Percentiles rank a stretch among this genome's conserved stretches.
Conservation (phyloP, 30 jellyfish, hydroid and myxozoan genomes). For the Mastigias papua region DNA sequence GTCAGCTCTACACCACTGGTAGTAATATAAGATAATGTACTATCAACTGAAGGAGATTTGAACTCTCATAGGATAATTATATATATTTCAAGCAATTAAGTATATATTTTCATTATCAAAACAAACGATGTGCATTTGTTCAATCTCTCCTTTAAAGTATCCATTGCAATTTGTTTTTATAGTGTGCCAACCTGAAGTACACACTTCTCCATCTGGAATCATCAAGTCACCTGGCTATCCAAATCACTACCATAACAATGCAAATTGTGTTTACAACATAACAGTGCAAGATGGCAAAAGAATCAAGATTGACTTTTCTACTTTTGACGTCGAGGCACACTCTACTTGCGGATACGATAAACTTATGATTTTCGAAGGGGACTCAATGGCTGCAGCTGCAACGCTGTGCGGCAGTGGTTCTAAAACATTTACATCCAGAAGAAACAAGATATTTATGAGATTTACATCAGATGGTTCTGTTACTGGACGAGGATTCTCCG, state of each 20-base stretch:
- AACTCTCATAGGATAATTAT: too few species aligned
- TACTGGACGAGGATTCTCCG: not conserved
- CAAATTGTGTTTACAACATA: not conserved
- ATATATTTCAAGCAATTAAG: too few species aligned
- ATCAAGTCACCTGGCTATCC: not conserved
- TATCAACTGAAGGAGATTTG: too few species aligned
- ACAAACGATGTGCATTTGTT: too few species aligned
- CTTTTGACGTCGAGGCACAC: not conserved
- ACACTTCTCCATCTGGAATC: not conserved
- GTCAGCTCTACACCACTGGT: too few species aligned
- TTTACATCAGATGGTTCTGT: not conserved
- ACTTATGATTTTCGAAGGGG: not conserved
- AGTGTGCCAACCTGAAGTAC: too few species aligned
- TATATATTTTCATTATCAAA: too few species aligned
- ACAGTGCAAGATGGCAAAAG: not conserved
- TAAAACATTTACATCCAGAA: not conserved
- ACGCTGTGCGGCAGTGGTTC: constrained; percentile 7
- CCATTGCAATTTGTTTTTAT: too few species aligned
- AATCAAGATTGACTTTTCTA: not conserved
- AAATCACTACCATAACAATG: not conserved
- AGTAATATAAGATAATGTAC: too few species aligned
- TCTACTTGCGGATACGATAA: not conserved
- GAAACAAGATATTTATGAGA: not conserved
- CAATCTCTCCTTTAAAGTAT: too few species aligned
- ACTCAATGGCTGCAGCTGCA: not conserved